A percentile compares a stretch with the other conserved stretches of the same genome.
Conservation (phyloP, 2,113 vertebrate species). For the Notechis scutatus region DNA sequence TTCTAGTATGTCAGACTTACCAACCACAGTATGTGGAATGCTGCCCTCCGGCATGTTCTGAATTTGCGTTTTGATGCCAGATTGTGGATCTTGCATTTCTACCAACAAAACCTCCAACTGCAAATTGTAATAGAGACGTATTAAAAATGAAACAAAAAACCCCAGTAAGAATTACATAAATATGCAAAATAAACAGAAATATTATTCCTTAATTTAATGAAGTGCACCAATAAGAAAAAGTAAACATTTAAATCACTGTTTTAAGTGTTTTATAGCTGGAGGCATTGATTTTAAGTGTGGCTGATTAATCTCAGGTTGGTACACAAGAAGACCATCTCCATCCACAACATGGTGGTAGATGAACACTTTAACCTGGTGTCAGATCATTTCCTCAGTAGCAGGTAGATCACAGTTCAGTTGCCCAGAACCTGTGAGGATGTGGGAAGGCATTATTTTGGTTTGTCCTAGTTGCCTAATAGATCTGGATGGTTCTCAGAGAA, state of each 20-base stretch:
- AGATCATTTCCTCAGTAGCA: neutral
- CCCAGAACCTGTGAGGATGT: neutral
- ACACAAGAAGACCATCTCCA: neutral
- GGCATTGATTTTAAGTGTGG: neutral
- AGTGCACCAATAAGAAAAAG: neutral
- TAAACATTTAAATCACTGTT: neutral
- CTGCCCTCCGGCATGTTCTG: conserved; percentile 84
- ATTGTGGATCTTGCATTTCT: conserved; percentile 92
- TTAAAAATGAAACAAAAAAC: neutral
- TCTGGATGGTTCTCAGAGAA: neutral
- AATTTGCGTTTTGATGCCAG: conserved; percentile 81
- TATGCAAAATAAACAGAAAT: neutral
- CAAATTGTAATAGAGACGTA: conserved; percentile 8
- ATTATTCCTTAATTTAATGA: neutral
- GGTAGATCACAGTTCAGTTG: neutral
- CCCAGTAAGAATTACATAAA: neutral
- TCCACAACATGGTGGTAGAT: neutral
- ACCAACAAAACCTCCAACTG: conserved; percentile 85
- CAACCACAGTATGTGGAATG: conserved; percentile 89
- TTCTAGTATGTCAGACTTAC: conserved; percentile 63
- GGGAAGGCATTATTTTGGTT: neutral
- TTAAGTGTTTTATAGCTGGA: neutral
- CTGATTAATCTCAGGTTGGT: neutral
- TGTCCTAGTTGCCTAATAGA: neutral
- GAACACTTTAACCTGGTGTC: neutral